These are phyloP conservation scores for Calliphora vomitoria DNA, from an alignment of 2,888 invertebrate genomes.

Conservation along the genomic window DNA sequence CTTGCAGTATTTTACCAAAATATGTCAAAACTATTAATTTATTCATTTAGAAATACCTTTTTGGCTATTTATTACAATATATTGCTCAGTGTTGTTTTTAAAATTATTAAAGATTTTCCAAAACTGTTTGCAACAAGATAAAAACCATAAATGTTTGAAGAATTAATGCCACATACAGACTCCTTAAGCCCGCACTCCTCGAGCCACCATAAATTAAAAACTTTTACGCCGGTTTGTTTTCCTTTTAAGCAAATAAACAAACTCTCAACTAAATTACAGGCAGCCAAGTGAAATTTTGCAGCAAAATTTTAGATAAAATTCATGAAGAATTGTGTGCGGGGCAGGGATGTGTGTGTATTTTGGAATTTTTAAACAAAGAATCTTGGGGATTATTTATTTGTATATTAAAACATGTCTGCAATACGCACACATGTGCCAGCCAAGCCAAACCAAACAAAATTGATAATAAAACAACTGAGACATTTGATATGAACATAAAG, in stretches of 20 bases:
- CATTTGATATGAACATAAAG: neutral
- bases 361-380: conserved; percentile 36
- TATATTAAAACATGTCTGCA: conserved; percentile 23
- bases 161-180: conserved; percentile 11
- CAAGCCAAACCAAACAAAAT: neutral
- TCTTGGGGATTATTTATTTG: neutral
- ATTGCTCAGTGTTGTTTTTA: neutral
- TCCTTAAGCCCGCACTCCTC: neutral
- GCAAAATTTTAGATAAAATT: neutral
- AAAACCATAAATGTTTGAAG: conserved; percentile 1
- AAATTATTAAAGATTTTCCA: neutral
- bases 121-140: neutral
- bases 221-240: conserved; percentile 36
- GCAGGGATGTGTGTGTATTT: neutral
- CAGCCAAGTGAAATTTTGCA: conserved; percentile 24
- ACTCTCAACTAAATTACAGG: conserved; percentile 20
- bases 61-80: too few relatives aligned
- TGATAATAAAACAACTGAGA: neutral
- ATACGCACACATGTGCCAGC: conserved; percentile 36
- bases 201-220: conserved; percentile 59
- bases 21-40: too few relatives aligned
- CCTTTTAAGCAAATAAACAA: conserved; percentile 39
- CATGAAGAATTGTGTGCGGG: neutral
- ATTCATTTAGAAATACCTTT: too few relatives aligned
- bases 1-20: too few relatives aligned